Base-by-base conservation (phyloP, 2,113 vertebrate species). In the Notechis scutatus region DNA sequence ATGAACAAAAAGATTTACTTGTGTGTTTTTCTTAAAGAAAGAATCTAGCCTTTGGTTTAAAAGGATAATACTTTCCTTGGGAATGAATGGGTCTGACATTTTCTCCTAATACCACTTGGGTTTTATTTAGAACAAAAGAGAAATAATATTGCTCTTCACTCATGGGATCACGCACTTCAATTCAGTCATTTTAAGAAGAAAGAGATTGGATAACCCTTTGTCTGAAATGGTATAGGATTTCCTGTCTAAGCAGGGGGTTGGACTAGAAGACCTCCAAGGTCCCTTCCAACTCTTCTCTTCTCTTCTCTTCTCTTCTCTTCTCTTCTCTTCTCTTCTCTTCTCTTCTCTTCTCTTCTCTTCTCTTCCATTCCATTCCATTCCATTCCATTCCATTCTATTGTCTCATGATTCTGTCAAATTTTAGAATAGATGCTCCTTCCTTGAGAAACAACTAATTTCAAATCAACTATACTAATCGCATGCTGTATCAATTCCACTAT, bases 311-410 rank as follows among this genome's bases (percentile, higher is more conserved):
- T 15, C 3, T 15, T 15, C 54, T 55, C 3, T 15, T 15, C 54
- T 54, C 3, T 54, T 15, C 52, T 15, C 11, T 52, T 52, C 52
- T 12, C 10, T 52, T 52, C 52, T 3, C 10, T 12, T 54, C 52
- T 0, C 2, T 14, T 14, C 52, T 0, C 2, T 14, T 3, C 52
- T 1, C 2, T 11, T 12, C 52, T 0, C 10, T 10, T 12, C 11
- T 3, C 2, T 15, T 54, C 14, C 14, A 4, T 15, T 55, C 15
- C 4, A 1, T 4, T 50, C 47, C 7, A 50, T 50, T 50, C 47
- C 8, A 50, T 50, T 50, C 47, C 8, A 50, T 50, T 50, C 47
- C 47, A 50, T 57, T 18, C 54, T 18, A 26, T 61, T 61, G 8
- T 61, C 24, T 61, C 24, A 26, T 61, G 24, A 26, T 61, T 61